These are phyloP conservation scores for Bombus superbus DNA, from an alignment of 1,140 invertebrate genomes.

Conservation along the genomic window DNA sequence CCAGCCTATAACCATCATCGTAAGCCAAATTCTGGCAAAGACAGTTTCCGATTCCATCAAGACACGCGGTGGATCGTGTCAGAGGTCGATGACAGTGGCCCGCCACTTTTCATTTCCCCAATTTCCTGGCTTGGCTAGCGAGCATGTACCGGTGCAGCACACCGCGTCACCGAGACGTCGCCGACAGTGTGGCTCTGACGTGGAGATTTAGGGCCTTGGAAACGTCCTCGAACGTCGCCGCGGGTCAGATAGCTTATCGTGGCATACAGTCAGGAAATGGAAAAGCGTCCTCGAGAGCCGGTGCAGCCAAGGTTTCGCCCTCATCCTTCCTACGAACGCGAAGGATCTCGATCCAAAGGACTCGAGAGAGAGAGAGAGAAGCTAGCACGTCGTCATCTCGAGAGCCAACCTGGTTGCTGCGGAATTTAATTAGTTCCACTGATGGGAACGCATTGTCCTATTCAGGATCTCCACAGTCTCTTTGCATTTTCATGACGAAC, in stretches of 20 bases:
- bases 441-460: conserved; percentile 10
- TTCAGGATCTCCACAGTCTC: not conserved
- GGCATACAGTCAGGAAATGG: conserved; percentile 2
- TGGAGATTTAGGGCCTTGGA: not conserved
- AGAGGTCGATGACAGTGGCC: not conserved
- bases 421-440: conserved; percentile 16
- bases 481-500: not conserved
- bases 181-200: not conserved
- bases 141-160: not conserved
- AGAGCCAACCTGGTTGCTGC: not conserved
- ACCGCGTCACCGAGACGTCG: not conserved
- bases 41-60: not conserved
- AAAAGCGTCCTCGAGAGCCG: conserved; percentile 3
- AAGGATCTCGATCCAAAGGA: not conserved
- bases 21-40: not conserved
- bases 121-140: not conserved
- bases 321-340: not conserved
- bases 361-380: not conserved
- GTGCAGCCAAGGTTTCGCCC: not conserved
- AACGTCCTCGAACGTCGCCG: conserved; percentile 4
- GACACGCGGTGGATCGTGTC: not conserved
- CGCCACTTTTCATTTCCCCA: conserved; percentile 13
- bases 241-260: conserved; percentile 2
- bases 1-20: not conserved
- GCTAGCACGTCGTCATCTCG: conserved; percentile 1